These are phyloP conservation scores for Spilarctia lutea DNA, from an alignment of 2,888 invertebrate species.

Conservation along the genomic window DNA sequence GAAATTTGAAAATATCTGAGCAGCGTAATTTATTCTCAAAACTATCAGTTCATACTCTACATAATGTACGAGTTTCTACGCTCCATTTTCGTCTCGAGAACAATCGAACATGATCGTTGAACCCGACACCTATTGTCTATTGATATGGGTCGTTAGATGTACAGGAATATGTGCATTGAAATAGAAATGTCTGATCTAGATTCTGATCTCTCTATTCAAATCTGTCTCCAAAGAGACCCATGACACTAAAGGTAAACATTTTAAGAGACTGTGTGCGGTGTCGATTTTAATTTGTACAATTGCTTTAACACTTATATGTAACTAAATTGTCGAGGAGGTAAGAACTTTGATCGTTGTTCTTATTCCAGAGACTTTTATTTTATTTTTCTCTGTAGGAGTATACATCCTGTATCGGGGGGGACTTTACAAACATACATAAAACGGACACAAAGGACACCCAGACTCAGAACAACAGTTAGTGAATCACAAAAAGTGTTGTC, in stretches of 20 bases:
- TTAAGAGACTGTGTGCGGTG: background rate
- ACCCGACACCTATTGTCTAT: slow-evolving; percentile 48
- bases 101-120: slow-evolving; percentile 50
- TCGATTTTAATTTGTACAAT: background rate
- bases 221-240: background rate
- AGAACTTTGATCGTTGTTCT: background rate
- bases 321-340: background rate
- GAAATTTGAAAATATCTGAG: background rate
- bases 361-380: background rate
- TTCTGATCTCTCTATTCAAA: background rate
- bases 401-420: too few relatives aligned
- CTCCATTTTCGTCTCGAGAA: slow-evolving; percentile 42
- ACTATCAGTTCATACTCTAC: slow-evolving; percentile 3
- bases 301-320: background rate
- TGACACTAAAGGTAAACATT: background rate
- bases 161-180: background rate
- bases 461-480: too few relatives aligned
- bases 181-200: slow-evolving; percentile 5
- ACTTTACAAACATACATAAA: too few relatives aligned
- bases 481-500: too few relatives aligned
- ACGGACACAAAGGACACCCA: too few relatives aligned
- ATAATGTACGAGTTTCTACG: slow-evolving; percentile 7
- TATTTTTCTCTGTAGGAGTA: too few relatives aligned
- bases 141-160: slow-evolving; percentile 6
- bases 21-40: background rate